A percentile compares a stretch with the other conserved stretches of the same genome.
Conservation (phyloP, 2,797 vertebrate genomes). For the Acanthopagrus latus region DNA sequence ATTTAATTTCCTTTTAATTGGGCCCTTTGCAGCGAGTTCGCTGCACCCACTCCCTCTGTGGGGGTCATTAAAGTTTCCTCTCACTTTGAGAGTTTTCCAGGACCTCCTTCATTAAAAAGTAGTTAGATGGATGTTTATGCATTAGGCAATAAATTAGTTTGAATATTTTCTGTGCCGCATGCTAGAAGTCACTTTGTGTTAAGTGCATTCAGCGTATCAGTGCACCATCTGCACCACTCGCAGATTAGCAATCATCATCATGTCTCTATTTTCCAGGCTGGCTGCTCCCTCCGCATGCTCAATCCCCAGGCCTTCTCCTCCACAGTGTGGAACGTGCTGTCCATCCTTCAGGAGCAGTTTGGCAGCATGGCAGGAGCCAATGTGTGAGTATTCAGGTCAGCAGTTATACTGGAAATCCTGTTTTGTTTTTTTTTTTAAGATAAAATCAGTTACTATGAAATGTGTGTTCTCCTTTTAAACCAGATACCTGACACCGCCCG, state of each 20-base stretch:
- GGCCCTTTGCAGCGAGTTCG: constrained; percentile 20
- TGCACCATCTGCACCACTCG: constrained; percentile 25
- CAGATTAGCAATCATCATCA: constrained; percentile 13
- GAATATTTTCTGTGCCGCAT: constrained; percentile 9
- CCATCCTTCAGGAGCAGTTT: constrained; percentile 95
- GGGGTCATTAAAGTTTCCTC: constrained; percentile 28
- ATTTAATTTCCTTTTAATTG: constrained; percentile 18
- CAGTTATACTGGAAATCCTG: neutral
- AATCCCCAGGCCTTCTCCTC: constrained; percentile 94
- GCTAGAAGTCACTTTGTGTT: neutral
- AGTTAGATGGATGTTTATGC: constrained; percentile 29
- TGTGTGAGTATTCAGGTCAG: constrained; percentile 73
- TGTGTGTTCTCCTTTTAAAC: neutral
- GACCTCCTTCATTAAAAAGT: constrained; percentile 28
- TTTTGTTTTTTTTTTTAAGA: no score
- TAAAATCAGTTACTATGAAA: neutral
- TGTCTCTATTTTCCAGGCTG: constrained; percentile 78
- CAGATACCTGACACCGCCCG: constrained; percentile 94
- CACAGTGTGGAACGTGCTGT: constrained; percentile 92
- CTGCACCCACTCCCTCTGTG: constrained; percentile 5
- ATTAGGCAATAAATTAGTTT: constrained; percentile 18
- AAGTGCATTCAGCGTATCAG: neutral
- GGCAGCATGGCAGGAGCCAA: constrained; percentile 97
- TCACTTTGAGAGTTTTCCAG: constrained; percentile 22
- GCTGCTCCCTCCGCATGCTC: constrained; percentile 94